Conservation (phyloP, 2,888 invertebrate species). For the Clusia tigrina region DNA sequence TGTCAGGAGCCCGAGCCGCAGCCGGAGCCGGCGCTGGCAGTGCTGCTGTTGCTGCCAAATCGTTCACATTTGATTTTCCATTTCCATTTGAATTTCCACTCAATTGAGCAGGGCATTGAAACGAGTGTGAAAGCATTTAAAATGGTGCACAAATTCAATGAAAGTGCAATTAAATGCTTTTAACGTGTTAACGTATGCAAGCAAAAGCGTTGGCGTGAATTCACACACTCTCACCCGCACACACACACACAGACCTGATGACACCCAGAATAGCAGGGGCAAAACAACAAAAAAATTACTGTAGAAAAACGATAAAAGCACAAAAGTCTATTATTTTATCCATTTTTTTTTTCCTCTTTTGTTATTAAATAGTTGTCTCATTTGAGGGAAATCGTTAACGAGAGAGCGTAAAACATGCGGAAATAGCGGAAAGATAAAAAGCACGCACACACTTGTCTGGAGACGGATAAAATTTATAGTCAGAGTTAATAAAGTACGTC, state of each 20-base stretch:
- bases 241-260: not conserved
- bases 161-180: constrained; percentile 1
- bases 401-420: too few species aligned
- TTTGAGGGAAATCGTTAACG: too few species aligned
- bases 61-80: not conserved
- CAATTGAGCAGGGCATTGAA: constrained; percentile 2
- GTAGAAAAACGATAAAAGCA: not conserved
- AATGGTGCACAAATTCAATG: not conserved
- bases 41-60: not conserved
- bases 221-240: not conserved
- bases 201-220: not conserved
- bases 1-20: too few species aligned
- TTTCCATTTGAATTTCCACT: constrained; percentile 9
- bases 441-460: too few species aligned
- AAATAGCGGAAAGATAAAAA: too few species aligned
- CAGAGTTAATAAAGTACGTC: too few species aligned
- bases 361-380: too few species aligned
- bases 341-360: too few species aligned
- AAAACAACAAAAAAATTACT: not conserved
- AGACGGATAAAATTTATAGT: too few species aligned
- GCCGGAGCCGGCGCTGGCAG: too few species aligned
- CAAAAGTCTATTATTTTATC: not conserved
- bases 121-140: not conserved
- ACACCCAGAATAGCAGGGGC: not conserved
- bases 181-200: not conserved